Conservation (phyloP, 2,113 vertebrate genomes). For the Limnothrissa miodon region DNA sequence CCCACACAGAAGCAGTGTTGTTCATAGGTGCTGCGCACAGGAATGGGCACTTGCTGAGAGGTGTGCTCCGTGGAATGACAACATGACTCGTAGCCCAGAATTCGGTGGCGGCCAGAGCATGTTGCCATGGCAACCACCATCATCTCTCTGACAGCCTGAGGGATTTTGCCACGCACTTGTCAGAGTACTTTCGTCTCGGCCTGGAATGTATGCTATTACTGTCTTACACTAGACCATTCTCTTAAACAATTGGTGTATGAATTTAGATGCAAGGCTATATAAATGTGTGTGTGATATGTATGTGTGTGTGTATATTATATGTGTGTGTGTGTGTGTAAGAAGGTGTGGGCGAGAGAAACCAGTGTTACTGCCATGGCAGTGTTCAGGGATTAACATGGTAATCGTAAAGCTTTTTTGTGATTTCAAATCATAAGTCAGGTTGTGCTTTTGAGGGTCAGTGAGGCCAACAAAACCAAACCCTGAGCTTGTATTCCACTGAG, state of each 20-base stretch:
- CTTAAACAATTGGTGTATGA: neutral
- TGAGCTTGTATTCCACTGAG: neutral
- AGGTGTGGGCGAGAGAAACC: too few relatives aligned
- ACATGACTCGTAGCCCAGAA: neutral
- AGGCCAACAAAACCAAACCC: neutral
- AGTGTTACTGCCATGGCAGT: too few relatives aligned
- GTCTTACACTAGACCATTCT: neutral
- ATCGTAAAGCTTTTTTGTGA: neutral
- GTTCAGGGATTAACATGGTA: neutral
- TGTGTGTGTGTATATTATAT: too few relatives aligned
- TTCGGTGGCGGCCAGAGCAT: constrained; percentile 5
- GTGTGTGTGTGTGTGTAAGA: too few relatives aligned
- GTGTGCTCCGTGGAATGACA: neutral
- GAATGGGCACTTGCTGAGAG: neutral
- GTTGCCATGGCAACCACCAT: constrained; percentile 13
- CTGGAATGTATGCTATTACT: neutral
- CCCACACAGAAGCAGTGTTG: neutral
- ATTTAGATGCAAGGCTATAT: neutral
- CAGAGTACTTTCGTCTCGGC: neutral
- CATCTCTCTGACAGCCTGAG: neutral
- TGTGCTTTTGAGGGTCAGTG: neutral
- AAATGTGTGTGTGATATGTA: too few relatives aligned
- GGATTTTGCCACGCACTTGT: neutral
- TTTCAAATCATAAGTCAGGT: neutral
- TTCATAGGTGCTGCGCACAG: neutral